Evolutionary conservation across 2,113 vertebrate genomes (phyloP), one percentile per base, ranked within the genome.

Genomic region (Chitala chitala): DNA sequence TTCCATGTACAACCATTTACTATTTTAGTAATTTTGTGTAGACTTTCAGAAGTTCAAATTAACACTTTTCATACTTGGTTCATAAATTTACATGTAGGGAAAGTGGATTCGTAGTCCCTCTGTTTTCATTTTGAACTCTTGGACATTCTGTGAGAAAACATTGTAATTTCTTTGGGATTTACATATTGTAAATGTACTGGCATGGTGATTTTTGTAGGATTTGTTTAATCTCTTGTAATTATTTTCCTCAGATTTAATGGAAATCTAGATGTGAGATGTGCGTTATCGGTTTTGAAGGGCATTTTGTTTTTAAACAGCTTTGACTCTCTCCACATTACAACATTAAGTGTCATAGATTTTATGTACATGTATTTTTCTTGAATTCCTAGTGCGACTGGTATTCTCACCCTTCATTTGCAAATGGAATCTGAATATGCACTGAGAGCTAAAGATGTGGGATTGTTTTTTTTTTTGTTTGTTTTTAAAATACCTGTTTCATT

Each of bases 131-230:
- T 36, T 24, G 50, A 17, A 17, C 26, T 31, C 17, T 33, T n/a
- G n/a, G 26, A 20, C 7, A 69, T 53, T 26, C 46, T 69, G 29
- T 22, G 7, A n/a, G 17, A 33, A 64, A 48, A 48, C 29, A 29
- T 63, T n/a, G 29, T 36, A 8, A 73, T 51, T 73, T 64, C 56
- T 73, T 73, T 64, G 3, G 51, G 17, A 73, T 73, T 63, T 73
- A 17, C 72, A 64, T 51, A 51, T 61, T 73, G 31, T 24, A 73
- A 73, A 73, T 53, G 17, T 50, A 3, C 56, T 7, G 56, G 33
- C 58, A 8, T 51, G 20, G 68, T 63, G 58, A 73, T 63, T 73
- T 73, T 38, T 63, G 56, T 53, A 5, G 17, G 36, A 40, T 73
- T 64, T 61, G 55, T 73, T 73, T 51, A 51, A 51, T 26, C 44